Conservation (phyloP, 2,113 vertebrate genomes). For the Acinonyx jubatus region DNA sequence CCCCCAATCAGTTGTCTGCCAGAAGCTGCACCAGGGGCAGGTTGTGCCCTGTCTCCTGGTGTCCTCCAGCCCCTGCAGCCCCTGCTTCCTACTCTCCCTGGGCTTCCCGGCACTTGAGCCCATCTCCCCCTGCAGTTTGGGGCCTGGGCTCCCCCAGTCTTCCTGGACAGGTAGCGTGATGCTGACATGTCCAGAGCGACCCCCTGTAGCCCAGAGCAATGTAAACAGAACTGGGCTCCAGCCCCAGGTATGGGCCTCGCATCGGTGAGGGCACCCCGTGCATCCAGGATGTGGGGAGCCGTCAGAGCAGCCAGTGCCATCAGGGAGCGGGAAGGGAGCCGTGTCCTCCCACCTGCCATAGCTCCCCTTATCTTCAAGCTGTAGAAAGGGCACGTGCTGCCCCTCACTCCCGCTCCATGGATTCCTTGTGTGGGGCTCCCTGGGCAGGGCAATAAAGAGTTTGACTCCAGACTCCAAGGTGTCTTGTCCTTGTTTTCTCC, state of each 20-base stretch:
- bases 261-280: background rate
- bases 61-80: background rate
- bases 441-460: slow-evolving; percentile 67
- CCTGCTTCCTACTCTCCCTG: background rate
- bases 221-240: background rate
- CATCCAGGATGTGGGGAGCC: background rate
- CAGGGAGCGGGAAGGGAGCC: background rate
- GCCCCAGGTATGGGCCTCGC: background rate
- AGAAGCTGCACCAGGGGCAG: background rate
- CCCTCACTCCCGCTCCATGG: background rate
- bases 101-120: background rate
- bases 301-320: background rate
- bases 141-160: background rate
- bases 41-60: background rate
- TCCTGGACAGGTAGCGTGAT: background rate
- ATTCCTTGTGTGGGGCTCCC: background rate
- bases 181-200: background rate
- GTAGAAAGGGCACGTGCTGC: background rate
- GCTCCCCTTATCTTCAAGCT: background rate
- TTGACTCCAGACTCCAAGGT: background rate
- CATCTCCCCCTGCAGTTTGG: background rate
- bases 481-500: background rate
- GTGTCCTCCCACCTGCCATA: too few species aligned
- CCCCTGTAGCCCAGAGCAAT: background rate
- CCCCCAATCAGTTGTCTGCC: background rate